Conservation (phyloP, 2,888 invertebrate genomes). For the Troides helena region DNA sequence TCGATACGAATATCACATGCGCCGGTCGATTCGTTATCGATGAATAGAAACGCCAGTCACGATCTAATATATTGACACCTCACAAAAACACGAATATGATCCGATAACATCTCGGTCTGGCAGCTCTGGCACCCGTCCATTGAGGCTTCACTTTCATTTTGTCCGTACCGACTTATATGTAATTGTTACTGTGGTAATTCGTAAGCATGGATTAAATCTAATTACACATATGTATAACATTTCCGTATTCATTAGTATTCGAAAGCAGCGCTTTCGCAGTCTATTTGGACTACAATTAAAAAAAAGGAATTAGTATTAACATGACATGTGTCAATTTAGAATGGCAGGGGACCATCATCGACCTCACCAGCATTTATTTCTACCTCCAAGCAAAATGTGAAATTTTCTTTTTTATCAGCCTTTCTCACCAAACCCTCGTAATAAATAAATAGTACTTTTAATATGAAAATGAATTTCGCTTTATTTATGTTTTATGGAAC, state of each 20-base stretch:
- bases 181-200: neutral
- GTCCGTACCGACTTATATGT: conserved; percentile 48
- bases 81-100: conserved; percentile 31
- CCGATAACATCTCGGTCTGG: conserved; percentile 33
- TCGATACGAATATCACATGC: conserved; percentile 14
- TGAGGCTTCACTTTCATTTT: conserved; percentile 58
- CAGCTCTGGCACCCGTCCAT: conserved; percentile 39
- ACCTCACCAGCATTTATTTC: too few species aligned
- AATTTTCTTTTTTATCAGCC: too few species aligned
- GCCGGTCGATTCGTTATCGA: conserved; percentile 18
- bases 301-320: neutral
- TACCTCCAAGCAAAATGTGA: too few species aligned
- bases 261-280: neutral
- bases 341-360: too few species aligned
- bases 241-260: neutral
- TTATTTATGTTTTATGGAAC: conserved; percentile 34
- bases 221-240: neutral
- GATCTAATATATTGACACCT: conserved; percentile 20
- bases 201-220: neutral
- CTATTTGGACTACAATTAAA: neutral
- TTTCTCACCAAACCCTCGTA: too few species aligned
- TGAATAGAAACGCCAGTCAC: conserved; percentile 26
- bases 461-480: too few species aligned
- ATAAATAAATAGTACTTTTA: too few species aligned
- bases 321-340: neutral